Percentiles rank a stretch among this genome's conserved stretches.
phyloP scores from a whole-genome alignment of 2,797 vertebrate species.

The Poecilia velifera region DNA sequence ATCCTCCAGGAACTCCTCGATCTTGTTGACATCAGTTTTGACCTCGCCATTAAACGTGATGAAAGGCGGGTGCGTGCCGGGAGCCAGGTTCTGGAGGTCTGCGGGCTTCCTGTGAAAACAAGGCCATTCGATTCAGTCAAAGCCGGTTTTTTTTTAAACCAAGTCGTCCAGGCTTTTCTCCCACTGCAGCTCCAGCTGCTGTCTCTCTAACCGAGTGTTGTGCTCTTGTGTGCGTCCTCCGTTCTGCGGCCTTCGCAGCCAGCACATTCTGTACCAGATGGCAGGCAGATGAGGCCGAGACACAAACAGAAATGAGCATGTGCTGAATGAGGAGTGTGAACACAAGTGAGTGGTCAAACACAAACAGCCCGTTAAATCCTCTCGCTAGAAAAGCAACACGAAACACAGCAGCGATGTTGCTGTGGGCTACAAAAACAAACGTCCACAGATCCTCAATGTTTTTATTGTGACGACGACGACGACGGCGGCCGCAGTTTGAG shows the following conservation, averaged over 20 bases:
- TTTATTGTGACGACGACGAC: neutral
- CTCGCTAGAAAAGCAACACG: slow-evolving; percentile 7
- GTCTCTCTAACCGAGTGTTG: slow-evolving; percentile 15
- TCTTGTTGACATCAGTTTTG: slow-evolving; percentile 98
- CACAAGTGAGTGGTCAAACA: slow-evolving; percentile 35
- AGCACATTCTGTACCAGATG: slow-evolving; percentile 71
- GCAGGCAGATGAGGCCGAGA: slow-evolving; percentile 61
- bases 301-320: slow-evolving; percentile 62
- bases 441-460: neutral
- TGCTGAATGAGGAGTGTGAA: slow-evolving; percentile 63
- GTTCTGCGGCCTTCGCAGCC: slow-evolving; percentile 46
- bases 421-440: neutral
- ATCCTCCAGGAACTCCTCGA: slow-evolving; percentile 98
- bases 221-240: slow-evolving; percentile 12
- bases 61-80: slow-evolving; percentile 97
- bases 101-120: slow-evolving; percentile 89
- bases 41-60: slow-evolving; percentile 97
- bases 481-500: slow-evolving; percentile 5
- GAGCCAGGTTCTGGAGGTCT: slow-evolving; percentile 97
- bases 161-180: slow-evolving; percentile 1
- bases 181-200: slow-evolving; percentile 13
- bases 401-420: neutral
- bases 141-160: neutral
- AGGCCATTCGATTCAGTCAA: neutral
- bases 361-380: slow-evolving; percentile 15